Conservation (phyloP, 1,140 invertebrate species). For the Caenorhabditis remanei region DNA sequence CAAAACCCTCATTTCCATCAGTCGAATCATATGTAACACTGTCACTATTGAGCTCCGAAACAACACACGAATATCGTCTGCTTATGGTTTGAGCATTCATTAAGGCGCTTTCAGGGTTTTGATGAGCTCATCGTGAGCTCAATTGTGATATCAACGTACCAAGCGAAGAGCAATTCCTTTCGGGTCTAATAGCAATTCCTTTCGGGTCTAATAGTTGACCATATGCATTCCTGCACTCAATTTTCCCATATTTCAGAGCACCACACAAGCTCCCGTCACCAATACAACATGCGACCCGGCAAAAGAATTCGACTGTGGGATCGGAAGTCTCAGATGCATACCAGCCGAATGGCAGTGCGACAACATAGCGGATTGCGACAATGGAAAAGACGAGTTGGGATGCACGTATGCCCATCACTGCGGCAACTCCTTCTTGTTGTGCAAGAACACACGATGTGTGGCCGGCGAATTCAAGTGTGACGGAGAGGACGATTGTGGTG, state of each 20-base stretch:
- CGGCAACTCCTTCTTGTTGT: slow-evolving; percentile 22
- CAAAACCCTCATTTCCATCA: too few species aligned
- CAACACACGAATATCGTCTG: too few species aligned
- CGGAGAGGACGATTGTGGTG: slow-evolving; percentile 55
- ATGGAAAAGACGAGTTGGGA: slow-evolving; percentile 57
- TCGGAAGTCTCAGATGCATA: slow-evolving; percentile 43
- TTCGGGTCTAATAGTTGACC: too few species aligned
- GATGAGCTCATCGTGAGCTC: too few species aligned
- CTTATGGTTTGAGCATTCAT: too few species aligned
- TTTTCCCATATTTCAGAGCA: neutral
- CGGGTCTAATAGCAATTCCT: too few species aligned
- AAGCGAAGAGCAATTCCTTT: slow-evolving; percentile 19
- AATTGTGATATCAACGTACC: neutral
- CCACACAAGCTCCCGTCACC: slow-evolving; percentile 26
- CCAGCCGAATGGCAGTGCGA: slow-evolving; percentile 62
- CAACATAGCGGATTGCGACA: slow-evolving; percentile 53
- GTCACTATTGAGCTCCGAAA: too few species aligned
- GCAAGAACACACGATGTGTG: slow-evolving; percentile 52
- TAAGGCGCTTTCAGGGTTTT: too few species aligned
- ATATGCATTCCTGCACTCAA: neutral
- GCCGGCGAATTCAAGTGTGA: slow-evolving; percentile 58
- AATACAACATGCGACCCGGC: slow-evolving; percentile 10
- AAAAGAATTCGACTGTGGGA: slow-evolving; percentile 9
- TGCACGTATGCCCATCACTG: slow-evolving; percentile 63
- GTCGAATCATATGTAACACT: too few species aligned